Evolutionary conservation across 2,888 invertebrate species (phyloP).

Genomic region (Cryptocheilus praepositus): DNA sequence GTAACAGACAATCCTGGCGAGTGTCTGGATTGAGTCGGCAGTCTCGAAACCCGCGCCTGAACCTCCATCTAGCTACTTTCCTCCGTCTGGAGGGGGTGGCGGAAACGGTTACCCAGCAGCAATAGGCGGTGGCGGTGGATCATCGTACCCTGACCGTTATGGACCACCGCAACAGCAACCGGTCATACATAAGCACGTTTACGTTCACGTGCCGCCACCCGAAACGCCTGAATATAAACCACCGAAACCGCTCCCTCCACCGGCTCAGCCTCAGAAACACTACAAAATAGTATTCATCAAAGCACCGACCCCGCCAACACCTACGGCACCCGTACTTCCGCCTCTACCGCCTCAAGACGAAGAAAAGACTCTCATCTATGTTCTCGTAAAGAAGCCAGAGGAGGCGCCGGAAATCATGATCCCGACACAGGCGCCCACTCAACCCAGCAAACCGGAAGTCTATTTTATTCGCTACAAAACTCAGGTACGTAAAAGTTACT

Average conservation of each 20-base stretch:
- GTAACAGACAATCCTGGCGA: conserved; percentile 20
- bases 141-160: conserved; percentile 62
- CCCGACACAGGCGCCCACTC: conserved; percentile 88
- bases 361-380: conserved; percentile 92
- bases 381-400: conserved; percentile 92
- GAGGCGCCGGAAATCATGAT: conserved; percentile 87
- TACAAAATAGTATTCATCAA: conserved; percentile 92
- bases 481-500: conserved; percentile 77
- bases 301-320: conserved; percentile 77
- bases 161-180: conserved; percentile 81
- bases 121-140: conserved; percentile 50
- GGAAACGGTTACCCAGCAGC: conserved; percentile 50
- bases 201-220: conserved; percentile 93
- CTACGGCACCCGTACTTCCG: conserved; percentile 75
- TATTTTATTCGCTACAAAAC: conserved; percentile 94
- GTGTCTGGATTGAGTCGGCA: conserved; percentile 34
- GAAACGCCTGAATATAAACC: conserved; percentile 85
- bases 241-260: conserved; percentile 77
- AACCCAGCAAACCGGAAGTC: conserved; percentile 92
- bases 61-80: conserved; percentile 77
- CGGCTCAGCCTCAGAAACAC: conserved; percentile 83
- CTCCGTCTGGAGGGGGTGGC: conserved; percentile 66
- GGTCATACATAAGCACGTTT: conserved; percentile 92
- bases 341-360: conserved; percentile 87
- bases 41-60: conserved; percentile 76